A percentile compares a stretch with the other conserved stretches of the same genome.
These are phyloP conservation scores for Volucella bombylans DNA, from an alignment of 2,888 invertebrate genomes.

Conservation along the genomic window DNA sequence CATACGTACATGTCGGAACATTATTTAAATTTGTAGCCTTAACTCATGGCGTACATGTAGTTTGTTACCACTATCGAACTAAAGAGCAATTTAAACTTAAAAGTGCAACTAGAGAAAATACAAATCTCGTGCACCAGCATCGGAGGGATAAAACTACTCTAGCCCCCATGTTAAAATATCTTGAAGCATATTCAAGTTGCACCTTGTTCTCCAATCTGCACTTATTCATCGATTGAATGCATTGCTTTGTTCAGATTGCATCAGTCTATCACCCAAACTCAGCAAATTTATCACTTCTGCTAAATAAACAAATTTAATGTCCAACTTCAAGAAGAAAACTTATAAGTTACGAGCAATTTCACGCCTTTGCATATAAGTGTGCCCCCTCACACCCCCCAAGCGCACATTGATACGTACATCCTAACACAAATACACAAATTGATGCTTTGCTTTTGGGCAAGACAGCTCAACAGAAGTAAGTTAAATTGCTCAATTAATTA, in stretches of 20 bases:
- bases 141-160: too few species aligned
- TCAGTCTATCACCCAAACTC: conserved; percentile 55
- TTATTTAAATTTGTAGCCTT: too few species aligned
- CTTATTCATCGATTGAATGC: conserved; percentile 24
- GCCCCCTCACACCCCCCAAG: not conserved
- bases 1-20: too few species aligned
- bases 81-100: too few species aligned
- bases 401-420: not conserved
- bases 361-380: conserved; percentile 54
- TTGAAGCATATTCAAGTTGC: conserved; percentile 1
- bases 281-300: conserved; percentile 58
- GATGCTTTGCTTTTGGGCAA: conserved; percentile 18
- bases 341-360: conserved; percentile 61
- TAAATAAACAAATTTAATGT: conserved; percentile 65
- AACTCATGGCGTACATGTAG: too few species aligned
- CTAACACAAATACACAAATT: conserved; percentile 1
- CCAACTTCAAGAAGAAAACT: conserved; percentile 56
- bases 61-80: too few species aligned
- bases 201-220: conserved; percentile 25
- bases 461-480: conserved; percentile 73
- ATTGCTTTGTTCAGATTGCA: conserved; percentile 38
- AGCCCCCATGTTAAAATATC: too few species aligned
- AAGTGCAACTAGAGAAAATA: not conserved
- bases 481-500: conserved; percentile 76
- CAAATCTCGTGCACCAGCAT: not conserved